Conservation (phyloP, 2,113 vertebrate genomes). For the Choloepus hoffmanni region DNA sequence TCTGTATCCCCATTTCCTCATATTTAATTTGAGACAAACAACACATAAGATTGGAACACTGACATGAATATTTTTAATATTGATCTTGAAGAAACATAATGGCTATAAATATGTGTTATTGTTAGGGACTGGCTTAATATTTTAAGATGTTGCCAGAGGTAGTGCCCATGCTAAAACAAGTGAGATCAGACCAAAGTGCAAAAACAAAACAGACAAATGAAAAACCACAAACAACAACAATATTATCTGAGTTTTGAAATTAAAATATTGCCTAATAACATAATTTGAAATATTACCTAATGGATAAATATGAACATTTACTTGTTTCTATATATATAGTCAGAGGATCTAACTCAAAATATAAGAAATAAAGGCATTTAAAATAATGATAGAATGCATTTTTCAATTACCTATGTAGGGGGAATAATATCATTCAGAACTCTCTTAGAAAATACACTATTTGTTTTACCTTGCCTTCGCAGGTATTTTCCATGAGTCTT, state of each 20-base stretch:
- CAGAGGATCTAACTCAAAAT: background rate
- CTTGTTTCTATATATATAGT: background rate
- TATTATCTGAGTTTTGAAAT: constrained; percentile 18
- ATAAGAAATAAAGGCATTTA: background rate
- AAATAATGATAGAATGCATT: background rate
- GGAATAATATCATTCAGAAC: background rate
- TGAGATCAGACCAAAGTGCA: background rate
- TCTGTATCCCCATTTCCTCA: background rate
- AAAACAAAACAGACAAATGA: background rate
- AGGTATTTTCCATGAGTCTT: background rate
- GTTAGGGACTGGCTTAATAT: background rate
- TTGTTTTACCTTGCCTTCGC: background rate
- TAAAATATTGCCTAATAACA: background rate
- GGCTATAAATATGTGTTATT: background rate
- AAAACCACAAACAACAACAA: background rate
- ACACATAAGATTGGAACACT: background rate
- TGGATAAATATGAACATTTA: background rate
- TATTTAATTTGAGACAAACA: background rate
- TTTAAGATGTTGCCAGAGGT: background rate
- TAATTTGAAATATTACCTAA: constrained; percentile 11
- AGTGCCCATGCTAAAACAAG: background rate
- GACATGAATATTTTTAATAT: background rate
- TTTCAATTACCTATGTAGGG: background rate
- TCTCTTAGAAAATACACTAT: constrained; percentile 14
- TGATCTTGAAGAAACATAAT: too few species aligned